Conservation (phyloP, 2,113 vertebrate genomes). For the Harpagus bidentatus region DNA sequence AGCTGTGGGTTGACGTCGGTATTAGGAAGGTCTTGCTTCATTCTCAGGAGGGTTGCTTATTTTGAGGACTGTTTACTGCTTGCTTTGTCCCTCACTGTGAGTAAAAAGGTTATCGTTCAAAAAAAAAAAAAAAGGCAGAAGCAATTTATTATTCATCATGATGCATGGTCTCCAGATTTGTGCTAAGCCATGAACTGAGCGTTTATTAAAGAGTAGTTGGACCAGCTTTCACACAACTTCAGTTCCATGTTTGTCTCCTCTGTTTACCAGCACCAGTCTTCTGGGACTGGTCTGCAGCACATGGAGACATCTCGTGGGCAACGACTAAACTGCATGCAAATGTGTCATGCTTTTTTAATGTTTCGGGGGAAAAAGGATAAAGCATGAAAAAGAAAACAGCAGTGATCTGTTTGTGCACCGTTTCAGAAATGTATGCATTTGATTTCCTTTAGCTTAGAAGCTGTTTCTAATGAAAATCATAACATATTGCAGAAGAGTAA, state of each 20-base stretch:
- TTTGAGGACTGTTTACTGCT: not conserved
- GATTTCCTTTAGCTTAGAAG: not conserved
- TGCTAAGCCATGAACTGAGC: not conserved
- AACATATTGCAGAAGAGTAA: not conserved
- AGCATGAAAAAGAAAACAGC: not conserved
- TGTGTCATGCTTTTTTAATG: not conserved
- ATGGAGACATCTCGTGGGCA: slow-evolving; percentile 49
- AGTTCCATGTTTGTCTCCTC: not conserved
- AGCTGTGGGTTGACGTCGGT: not conserved
- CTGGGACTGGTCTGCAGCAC: not conserved
- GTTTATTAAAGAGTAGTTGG: not conserved
- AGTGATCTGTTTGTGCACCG: not conserved
- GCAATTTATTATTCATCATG: not conserved
- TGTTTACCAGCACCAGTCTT: not conserved
- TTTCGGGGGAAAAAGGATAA: not conserved
- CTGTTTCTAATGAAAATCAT: not conserved
- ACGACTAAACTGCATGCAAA: not conserved
- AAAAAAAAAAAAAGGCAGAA: not conserved
- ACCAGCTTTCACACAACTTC: not conserved
- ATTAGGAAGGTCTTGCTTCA: not conserved
- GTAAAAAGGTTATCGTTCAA: not conserved
- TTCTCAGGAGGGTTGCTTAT: slow-evolving; percentile 24
- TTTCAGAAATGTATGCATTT: not conserved
- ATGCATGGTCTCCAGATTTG: not conserved
- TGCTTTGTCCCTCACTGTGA: not conserved